Base-by-base conservation (phyloP, 2,888 invertebrate species). In the Podotricha telesiphe region DNA sequence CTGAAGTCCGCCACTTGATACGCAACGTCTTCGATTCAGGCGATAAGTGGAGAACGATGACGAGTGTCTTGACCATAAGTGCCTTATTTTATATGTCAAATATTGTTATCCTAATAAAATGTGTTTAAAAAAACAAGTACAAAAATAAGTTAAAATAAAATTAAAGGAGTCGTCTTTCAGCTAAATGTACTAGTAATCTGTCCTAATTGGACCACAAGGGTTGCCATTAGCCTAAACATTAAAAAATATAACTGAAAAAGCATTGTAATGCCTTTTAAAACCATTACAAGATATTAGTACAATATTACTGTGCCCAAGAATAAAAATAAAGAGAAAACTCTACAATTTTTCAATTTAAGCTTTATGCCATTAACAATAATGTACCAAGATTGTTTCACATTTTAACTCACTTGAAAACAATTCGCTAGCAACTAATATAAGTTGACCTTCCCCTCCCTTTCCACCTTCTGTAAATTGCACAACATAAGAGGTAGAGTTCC, bases 381-480 rank as follows among this genome's bases (percentile, higher is more conserved):
- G 63, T 20, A 72, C 61, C 56, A 50, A 70, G 59, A 67, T 19
- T 50, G 45, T 67, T 53, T 53, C 56, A 66, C 68, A 50, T 56
- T 56, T 50, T 59, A 59, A 59, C 59, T 59, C 59, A 59, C 42
- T 59, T 59, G 59, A 59, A 59, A 59, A 59, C 59, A 59, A 59
- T 59, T 45, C 45, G 45, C 58, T 17, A 45, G 45, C 45, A 65
- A 70, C 75, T 75, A 79, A 68, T 73, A 64, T 73, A 74, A 63
- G 53, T 50, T 73, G 79, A 77, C 73, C 77, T 71, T 64, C 76
- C 76, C 40, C 58, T 28, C 68, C 68, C 55, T 65, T 59, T 56
- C 17, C 15, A 28, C 61, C 48, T 67, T 53, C 20, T 50, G 66
- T 69, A 58, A 61, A 55, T 68, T 61, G 61, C 19, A 65, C 40